Conservation (phyloP, 1,140 invertebrate species). For the Vanessa tameamea region DNA sequence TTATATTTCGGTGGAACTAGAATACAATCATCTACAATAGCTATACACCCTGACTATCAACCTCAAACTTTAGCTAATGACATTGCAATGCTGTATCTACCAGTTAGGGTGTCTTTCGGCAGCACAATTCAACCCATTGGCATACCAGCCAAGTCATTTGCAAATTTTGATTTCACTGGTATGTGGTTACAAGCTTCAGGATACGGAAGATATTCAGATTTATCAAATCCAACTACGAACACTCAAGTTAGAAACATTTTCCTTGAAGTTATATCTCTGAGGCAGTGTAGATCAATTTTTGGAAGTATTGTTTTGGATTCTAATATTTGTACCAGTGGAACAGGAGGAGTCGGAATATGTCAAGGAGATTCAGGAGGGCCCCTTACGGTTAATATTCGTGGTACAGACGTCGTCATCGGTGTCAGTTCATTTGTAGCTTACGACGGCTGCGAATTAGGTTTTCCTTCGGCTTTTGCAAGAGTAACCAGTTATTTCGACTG, state of each 20-base stretch:
- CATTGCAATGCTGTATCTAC: conserved; percentile 57
- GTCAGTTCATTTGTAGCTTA: conserved; percentile 60
- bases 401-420: conserved; percentile 50
- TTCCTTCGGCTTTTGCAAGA: conserved; percentile 56
- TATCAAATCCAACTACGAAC: conserved; percentile 45
- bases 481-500: conserved; percentile 50
- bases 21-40: conserved; percentile 39
- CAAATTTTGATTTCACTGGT: conserved; percentile 42
- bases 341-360: conserved; percentile 59
- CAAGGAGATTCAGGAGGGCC: conserved; percentile 65
- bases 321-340: conserved; percentile 59
- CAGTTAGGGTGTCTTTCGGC: conserved; percentile 40
- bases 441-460: conserved; percentile 52
- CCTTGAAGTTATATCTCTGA: conserved; percentile 48
- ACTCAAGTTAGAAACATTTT: conserved; percentile 51
- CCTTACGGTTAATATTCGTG: conserved; percentile 42
- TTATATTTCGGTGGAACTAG: conserved; percentile 57
- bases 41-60: conserved; percentile 50
- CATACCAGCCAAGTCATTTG: conserved; percentile 41
- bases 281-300: conserved; percentile 44
- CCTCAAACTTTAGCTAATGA: conserved; percentile 56
- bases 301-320: conserved; percentile 51
- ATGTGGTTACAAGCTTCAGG: conserved; percentile 49
- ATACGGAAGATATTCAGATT: conserved; percentile 59
- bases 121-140: conserved; percentile 45